Evolutionary conservation across 2,113 vertebrate species (phyloP).

Genomic region (Brienomyrus brachyistius): DNA sequence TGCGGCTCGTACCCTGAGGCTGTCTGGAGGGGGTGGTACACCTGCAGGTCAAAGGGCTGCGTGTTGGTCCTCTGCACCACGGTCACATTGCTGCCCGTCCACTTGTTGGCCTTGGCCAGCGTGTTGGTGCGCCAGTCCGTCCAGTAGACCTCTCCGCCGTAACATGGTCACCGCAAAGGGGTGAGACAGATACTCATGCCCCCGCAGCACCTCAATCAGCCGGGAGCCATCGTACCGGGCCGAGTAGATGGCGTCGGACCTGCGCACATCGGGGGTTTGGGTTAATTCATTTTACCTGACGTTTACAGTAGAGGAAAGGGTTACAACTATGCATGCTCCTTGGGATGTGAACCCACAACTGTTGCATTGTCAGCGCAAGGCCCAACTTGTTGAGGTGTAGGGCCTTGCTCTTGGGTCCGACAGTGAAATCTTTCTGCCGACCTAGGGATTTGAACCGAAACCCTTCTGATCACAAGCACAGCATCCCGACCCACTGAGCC

Average conservation of each 20-base stretch:
- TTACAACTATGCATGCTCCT: not conserved
- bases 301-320: not conserved
- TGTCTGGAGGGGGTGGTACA: conserved; percentile 95
- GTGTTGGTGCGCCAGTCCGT: conserved; percentile 97
- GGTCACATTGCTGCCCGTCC: conserved; percentile 91
- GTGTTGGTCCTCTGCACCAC: conserved; percentile 96
- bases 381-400: not conserved
- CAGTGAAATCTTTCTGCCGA: not conserved
- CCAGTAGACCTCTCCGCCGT: conserved; percentile 95
- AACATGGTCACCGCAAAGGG: conserved; percentile 95
- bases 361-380: not conserved
- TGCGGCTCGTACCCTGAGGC: conserved; percentile 71
- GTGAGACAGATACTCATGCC: conserved; percentile 91
- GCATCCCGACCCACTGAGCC: not conserved
- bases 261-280: conserved; percentile 35
- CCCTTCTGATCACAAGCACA: not conserved
- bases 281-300: not conserved
- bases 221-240: conserved; percentile 86
- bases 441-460: not conserved
- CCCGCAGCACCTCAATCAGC: conserved; percentile 91
- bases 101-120: conserved; percentile 94
- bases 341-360: not conserved
- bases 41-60: conserved; percentile 93
- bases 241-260: conserved; percentile 95
- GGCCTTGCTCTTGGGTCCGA: not conserved